Evolutionary conservation across 1,140 invertebrate species (phyloP).

Genomic region (Heliconius himera): DNA sequence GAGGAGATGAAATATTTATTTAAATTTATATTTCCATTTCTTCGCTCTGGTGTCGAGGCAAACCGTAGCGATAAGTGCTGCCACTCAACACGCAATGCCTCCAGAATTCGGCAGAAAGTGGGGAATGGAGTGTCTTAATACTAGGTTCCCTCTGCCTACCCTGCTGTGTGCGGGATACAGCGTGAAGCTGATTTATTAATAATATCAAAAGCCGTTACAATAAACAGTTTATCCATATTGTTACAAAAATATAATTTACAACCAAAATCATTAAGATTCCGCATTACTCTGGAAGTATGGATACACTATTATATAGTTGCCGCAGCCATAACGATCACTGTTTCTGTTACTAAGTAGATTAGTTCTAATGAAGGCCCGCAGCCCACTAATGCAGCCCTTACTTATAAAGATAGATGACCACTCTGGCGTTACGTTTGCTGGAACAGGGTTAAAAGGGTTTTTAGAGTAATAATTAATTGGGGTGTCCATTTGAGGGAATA

Average conservation of each 20-base stretch:
- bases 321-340: constrained; percentile 21
- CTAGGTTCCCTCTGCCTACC: too few species aligned
- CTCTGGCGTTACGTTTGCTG: constrained; percentile 59
- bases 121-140: too few species aligned
- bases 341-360: constrained; percentile 47
- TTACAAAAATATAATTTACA: neutral
- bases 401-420: constrained; percentile 70
- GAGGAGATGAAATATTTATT: too few species aligned
- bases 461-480: constrained; percentile 72
- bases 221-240: neutral
- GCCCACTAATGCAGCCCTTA: constrained; percentile 53
- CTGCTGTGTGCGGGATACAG: too few species aligned
- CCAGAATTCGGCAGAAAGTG: too few species aligned
- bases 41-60: too few species aligned
- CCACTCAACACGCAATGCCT: too few species aligned
- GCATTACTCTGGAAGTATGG: neutral
- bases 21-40: too few species aligned
- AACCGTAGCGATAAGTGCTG: too few species aligned
- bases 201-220: neutral
- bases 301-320: constrained; percentile 1
- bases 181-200: too few species aligned
- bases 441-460: constrained; percentile 71
- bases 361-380: constrained; percentile 58
- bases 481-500: constrained; percentile 49
- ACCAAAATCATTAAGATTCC: neutral